These are phyloP conservation scores for Drosophila virilis DNA, from an alignment of 1,140 invertebrate species.

Conservation along the genomic window DNA sequence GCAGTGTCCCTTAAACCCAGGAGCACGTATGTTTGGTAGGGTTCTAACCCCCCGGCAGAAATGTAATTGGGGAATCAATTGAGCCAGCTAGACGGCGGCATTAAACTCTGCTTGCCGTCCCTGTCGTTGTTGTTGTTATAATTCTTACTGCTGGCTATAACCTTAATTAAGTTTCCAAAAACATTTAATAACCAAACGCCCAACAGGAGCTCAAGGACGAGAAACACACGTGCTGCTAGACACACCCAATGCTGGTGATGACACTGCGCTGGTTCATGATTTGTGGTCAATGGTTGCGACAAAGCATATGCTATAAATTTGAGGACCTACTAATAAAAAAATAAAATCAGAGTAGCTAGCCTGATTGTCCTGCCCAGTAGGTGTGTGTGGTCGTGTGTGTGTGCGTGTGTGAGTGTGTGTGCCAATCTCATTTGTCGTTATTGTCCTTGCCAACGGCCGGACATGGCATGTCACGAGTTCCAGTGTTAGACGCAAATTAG, in stretches of 20 bases:
- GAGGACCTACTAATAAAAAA: slow-evolving; percentile 25
- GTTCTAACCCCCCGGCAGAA: background rate
- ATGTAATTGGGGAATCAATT: slow-evolving; percentile 38
- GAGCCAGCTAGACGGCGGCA: slow-evolving; percentile 35
- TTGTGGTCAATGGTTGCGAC: slow-evolving; percentile 44
- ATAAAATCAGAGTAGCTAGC: background rate
- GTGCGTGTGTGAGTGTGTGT: slow-evolving; percentile 39
- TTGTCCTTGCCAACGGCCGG: slow-evolving; percentile 54
- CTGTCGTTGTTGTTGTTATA: slow-evolving; percentile 15
- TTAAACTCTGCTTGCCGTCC: slow-evolving; percentile 25
- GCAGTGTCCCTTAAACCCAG: slow-evolving; percentile 40
- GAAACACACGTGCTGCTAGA: slow-evolving; percentile 50
- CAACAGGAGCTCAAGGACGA: slow-evolving; percentile 60
- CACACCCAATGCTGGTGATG: slow-evolving; percentile 3
- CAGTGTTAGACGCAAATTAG: slow-evolving; percentile 55
- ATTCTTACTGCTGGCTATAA: slow-evolving; percentile 38
- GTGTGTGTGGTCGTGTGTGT: slow-evolving; percentile 14
- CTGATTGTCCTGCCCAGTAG: slow-evolving; percentile 9
- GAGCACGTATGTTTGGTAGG: background rate
- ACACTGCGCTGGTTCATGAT: background rate
- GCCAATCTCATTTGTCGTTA: slow-evolving; percentile 49
- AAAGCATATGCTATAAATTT: slow-evolving; percentile 56
- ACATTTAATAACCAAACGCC: slow-evolving; percentile 70
- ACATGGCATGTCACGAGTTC: slow-evolving; percentile 63
- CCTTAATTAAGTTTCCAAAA: slow-evolving; percentile 75